Conservation (phyloP, 2,888 invertebrate genomes). For the Ischnura elegans region DNA sequence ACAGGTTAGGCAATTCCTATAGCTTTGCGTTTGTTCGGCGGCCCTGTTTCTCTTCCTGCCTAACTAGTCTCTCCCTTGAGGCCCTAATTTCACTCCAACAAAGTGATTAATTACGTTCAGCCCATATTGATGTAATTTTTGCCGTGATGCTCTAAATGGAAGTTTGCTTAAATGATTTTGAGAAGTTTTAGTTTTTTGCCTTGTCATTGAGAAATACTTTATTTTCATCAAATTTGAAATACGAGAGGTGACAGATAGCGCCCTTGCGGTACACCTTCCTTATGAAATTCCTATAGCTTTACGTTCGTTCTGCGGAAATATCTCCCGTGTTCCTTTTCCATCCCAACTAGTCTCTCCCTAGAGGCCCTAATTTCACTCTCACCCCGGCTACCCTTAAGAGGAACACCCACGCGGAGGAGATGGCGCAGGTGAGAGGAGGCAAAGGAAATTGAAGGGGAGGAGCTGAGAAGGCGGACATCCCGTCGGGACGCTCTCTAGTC, state of each 20-base stretch:
- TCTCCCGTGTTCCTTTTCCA: not conserved
- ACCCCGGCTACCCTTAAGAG: not conserved
- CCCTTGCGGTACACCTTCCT: not conserved
- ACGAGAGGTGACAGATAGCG: not conserved
- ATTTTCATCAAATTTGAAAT: no score
- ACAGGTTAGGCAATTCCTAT: not conserved
- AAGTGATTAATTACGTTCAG: no score
- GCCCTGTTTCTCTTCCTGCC: not conserved
- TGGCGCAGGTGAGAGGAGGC: not conserved
- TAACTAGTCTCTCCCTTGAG: no score
- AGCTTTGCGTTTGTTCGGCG: not conserved
- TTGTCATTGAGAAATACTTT: no score
- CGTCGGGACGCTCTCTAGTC: not conserved
- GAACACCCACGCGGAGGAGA: not conserved
- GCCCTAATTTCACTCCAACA: no score
- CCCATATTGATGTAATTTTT: no score
- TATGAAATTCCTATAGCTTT: not conserved
- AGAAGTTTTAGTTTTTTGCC: no score
- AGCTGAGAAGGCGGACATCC: not conserved
- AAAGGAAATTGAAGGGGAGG: not conserved
- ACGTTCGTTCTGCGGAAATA: not conserved
- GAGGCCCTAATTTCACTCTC: not conserved
- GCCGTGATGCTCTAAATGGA: no score
- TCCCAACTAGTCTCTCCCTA: not conserved
- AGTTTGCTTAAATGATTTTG: no score